Evolutionary conservation across 2,888 invertebrate genomes (phyloP).

Genomic region (Lithosia quadra): DNA sequence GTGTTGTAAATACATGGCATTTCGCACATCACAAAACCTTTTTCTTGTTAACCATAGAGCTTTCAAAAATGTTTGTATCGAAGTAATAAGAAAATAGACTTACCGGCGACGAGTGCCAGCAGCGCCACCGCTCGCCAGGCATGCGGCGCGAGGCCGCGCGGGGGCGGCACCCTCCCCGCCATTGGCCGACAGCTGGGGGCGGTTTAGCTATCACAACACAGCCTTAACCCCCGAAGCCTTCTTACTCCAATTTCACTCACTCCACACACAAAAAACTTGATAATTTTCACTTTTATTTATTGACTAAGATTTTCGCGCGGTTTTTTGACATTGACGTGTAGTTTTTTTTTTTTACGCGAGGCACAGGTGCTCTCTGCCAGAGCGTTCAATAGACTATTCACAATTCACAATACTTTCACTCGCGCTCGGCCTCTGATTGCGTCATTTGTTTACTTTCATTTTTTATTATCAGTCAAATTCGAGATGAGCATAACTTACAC

Average conservation of each 20-base stretch:
- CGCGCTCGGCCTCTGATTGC: constrained; percentile 54
- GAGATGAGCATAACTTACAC: constrained; percentile 42
- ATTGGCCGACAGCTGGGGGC: constrained; percentile 80
- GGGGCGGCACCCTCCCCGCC: constrained; percentile 79
- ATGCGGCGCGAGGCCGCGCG: constrained; percentile 67
- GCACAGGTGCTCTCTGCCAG: constrained; percentile 58
- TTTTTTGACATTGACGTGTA: constrained; percentile 41
- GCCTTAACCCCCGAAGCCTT: constrained; percentile 64
- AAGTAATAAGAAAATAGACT: constrained; percentile 64
- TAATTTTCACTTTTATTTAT: constrained; percentile 22
- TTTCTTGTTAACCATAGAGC: not conserved
- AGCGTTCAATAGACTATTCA: constrained; percentile 64
- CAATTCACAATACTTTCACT: constrained; percentile 67
- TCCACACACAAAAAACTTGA: constrained; percentile 31
- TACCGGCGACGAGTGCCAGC: constrained; percentile 73
- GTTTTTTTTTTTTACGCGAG: constrained; percentile 50
- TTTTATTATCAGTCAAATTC: constrained; percentile 44
- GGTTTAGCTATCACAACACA: constrained; percentile 72
- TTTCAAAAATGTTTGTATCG: constrained; percentile 14
- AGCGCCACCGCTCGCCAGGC: constrained; percentile 62
- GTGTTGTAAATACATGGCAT: not conserved
- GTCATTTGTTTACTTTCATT: constrained; percentile 65
- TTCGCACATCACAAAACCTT: constrained; percentile 10
- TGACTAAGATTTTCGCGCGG: constrained; percentile 42
- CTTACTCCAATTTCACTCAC: constrained; percentile 47